phyloP scores from a whole-genome alignment of 2,797 vertebrate species.

The Clarias pachynema region DNA sequence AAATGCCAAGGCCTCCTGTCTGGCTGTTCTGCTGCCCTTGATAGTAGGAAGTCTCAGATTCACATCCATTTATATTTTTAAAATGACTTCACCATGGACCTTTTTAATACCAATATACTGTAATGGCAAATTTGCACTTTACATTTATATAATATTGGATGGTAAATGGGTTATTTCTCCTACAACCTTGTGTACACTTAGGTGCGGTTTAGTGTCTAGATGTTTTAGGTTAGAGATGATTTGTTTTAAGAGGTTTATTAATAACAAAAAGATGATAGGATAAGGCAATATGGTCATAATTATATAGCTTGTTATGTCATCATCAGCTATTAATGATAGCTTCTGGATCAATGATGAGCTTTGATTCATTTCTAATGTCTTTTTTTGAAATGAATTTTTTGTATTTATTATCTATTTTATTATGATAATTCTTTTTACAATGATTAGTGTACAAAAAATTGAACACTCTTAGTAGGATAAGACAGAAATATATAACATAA shows the following conservation, averaged over 20 bases:
- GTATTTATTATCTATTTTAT: not conserved
- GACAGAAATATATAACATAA: not conserved
- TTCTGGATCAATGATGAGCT: too few relatives aligned
- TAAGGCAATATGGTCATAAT: not conserved
- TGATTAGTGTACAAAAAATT: not conserved
- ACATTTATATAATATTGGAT: not conserved
- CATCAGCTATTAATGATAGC: not conserved
- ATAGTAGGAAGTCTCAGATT: constrained; percentile 39
- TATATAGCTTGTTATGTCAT: not conserved
- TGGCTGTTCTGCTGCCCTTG: constrained; percentile 42
- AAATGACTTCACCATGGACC: constrained; percentile 5
- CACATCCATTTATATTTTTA: constrained; percentile 29
- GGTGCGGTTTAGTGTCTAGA: not conserved
- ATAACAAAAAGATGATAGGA: not conserved
- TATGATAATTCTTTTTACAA: not conserved
- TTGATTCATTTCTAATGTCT: too few relatives aligned
- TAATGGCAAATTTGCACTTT: not conserved
- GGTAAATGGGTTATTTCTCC: constrained; percentile 18
- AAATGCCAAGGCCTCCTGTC: constrained; percentile 45
- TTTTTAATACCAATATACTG: not conserved
- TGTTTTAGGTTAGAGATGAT: not conserved
- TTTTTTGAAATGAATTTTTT: not conserved
- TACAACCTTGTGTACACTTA: not conserved
- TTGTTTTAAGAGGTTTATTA: not conserved
- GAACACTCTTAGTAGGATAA: too few relatives aligned